Evolutionary conservation across 2,797 vertebrate species (phyloP), one percentile per base, ranked within the genome.

Genomic region (Molossus molossus): DNA sequence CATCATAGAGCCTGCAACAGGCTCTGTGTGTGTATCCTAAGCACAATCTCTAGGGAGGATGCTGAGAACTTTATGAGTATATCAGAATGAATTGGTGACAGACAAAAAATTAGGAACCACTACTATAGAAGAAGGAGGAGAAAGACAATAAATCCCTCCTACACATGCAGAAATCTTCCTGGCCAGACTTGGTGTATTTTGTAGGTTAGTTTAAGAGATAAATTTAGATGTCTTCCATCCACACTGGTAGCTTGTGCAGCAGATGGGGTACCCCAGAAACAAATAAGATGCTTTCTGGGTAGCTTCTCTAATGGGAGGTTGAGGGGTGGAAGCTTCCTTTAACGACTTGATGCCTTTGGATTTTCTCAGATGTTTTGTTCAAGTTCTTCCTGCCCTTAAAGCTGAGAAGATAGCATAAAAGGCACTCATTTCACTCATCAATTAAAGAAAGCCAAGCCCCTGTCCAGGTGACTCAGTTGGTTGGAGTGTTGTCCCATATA

Each of bases 11-110:
- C n/a, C 87, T 60, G 4, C 25, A 21, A 40, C 25, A 37, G 0
- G 0, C 18, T 33, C 9, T 55, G 2, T 3, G 11, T 20, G 6
- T 33, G 15, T 67, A 18, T n/a, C 45, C 40, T 2, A 18, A n/a
- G 15, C n/a, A 17, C 9, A 0, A 8, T 60, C 75, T 62, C 4
- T 15, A 53, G 40, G 87, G 72, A 81, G 50, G 69, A 21, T 21
- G 7, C n/a, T 29, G 5, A 5, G 15, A n/a, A 37, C 23, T 50
- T 81, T 17, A 58, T 58, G 2, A 67, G 29, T 45, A 67, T 27
- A 58, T 89, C 37, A 50, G 17, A 76, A 37, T 50, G 12, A 67
- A 67, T 50, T 10, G 10, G 60, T 58, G 57, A 29, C 25, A 67
- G 20, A 65, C 29, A 83, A 17, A 29, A 55, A 79, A 23, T 20